Evolutionary conservation across 2,888 invertebrate genomes (phyloP), one percentile per base, ranked within the genome.

Genomic region (Cremastobaeus sp.): DNA sequence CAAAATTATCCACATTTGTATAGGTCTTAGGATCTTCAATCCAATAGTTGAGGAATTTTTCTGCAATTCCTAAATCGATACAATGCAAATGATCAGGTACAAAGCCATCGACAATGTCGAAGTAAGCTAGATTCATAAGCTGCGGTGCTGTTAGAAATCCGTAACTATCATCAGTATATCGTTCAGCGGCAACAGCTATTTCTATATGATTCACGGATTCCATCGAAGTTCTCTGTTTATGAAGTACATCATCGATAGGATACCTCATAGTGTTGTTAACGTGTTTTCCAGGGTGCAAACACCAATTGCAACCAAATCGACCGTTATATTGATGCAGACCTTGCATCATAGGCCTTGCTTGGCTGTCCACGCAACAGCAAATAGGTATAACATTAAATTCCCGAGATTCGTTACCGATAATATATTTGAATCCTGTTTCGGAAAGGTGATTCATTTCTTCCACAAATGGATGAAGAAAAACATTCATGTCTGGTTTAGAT

Each of bases 271-370:
- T 9, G 14, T 34, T 25, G n/a, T 18, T 34, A 18, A 72, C 41
- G 39, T 39, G 59, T 18, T 20, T 25, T 25, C 75, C 75, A 6
- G 65, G 43, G 37, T 75, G 66, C 3, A 71, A 47, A 32, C 74
- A 75, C 68, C 71, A 75, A 39, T 34, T 57, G 32, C 71, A 75
- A 6, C 71, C 64, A 39, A 35, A 64, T 14, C 37, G 35, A n/a
- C 75, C 75, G 28, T 75, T 75, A 43, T 25, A 75, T 55, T 75
- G 71, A 3, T 30, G 28, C 14, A 75, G 39, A 8, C 72, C 76
- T 68, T 72, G 75, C 54, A 75, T 47, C 6, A 68, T 68, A 20
- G 75, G 34, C 35, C 68, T 43, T 5, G 70, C 74, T 11, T 43
- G 28, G 21, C 65, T 65, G 57, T 70, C 74, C 28, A 60, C 60